phyloP scores from a whole-genome alignment of 2,888 invertebrate species.

The Acronicta psi region DNA sequence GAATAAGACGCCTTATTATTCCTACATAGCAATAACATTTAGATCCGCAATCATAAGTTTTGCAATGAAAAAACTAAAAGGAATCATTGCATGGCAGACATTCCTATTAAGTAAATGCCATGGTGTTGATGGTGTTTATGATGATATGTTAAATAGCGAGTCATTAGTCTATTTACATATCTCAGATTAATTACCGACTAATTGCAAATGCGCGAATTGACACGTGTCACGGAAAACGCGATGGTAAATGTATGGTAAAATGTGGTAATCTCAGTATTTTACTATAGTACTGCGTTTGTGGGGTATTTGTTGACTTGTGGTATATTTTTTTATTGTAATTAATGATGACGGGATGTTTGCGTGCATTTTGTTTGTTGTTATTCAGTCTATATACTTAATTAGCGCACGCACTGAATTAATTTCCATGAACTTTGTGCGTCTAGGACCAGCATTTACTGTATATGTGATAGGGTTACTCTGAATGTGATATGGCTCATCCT shows the following conservation, averaged over 20 bases:
- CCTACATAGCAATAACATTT: constrained; percentile 21
- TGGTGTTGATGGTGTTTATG: constrained; percentile 3
- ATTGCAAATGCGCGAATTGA: constrained; percentile 22
- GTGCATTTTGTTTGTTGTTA: constrained; percentile 19
- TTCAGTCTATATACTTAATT: constrained; percentile 21
- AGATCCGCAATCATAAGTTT: constrained; percentile 16
- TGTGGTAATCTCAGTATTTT: constrained; percentile 30
- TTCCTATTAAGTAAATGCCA: constrained; percentile 23
- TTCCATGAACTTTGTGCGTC: background rate
- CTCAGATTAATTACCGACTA: constrained; percentile 11
- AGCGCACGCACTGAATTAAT: constrained; percentile 17
- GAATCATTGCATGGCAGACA: constrained; percentile 12
- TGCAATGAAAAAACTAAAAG: constrained; percentile 9
- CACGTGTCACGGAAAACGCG: constrained; percentile 37
- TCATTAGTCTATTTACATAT: constrained; percentile 28
- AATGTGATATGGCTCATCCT: too few species aligned
- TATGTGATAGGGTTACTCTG: too few species aligned
- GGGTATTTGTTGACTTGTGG: constrained; percentile 13
- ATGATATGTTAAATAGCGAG: constrained; percentile 14
- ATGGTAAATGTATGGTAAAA: constrained; percentile 29
- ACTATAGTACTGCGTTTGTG: constrained; percentile 3
- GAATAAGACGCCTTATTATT: constrained; percentile 22
- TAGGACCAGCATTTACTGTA: too few species aligned
- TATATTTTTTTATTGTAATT: constrained; percentile 21
- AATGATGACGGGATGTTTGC: constrained; percentile 9